These are phyloP conservation scores for Leistus spinibarbis DNA, from an alignment of 2,888 invertebrate species.

Conservation along the genomic window DNA sequence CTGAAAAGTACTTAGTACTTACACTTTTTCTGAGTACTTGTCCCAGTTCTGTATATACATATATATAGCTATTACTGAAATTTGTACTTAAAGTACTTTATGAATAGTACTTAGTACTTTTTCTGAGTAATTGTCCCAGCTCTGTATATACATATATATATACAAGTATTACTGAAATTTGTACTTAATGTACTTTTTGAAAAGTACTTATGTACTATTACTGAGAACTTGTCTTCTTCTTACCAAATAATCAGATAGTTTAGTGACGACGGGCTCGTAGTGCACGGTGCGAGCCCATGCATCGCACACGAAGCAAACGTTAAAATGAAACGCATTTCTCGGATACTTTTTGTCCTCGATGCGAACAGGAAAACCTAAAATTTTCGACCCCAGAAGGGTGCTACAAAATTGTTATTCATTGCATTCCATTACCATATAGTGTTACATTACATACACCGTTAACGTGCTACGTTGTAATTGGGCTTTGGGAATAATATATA, in stretches of 20 bases:
- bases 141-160: neutral
- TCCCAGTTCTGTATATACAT: too few relatives aligned
- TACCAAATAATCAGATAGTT: conserved; percentile 89
- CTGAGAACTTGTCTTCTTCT: conserved; percentile 47
- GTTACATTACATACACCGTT: conserved; percentile 80
- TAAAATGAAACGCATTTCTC: conserved; percentile 94
- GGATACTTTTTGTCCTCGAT: conserved; percentile 89
- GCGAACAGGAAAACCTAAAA: conserved; percentile 89
- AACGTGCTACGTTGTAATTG: conserved; percentile 88
- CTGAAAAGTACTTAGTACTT: too few relatives aligned
- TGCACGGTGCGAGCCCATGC: conserved; percentile 87
- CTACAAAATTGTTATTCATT: conserved; percentile 56
- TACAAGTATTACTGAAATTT: neutral
- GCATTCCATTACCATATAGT: too few relatives aligned
- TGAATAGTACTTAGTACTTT: too few relatives aligned
- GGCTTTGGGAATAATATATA: conserved; percentile 94
- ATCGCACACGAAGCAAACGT: conserved; percentile 93
- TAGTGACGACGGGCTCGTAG: conserved; percentile 93
- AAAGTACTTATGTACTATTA: too few relatives aligned
- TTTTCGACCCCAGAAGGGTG: conserved; percentile 78
- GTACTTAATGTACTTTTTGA: neutral
- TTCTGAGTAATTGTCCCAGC: too few relatives aligned
- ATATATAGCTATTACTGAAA: too few relatives aligned
- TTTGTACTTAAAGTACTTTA: too few relatives aligned
- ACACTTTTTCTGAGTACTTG: too few relatives aligned